These are phyloP conservation scores for Smithornis capensis DNA, from an alignment of 2,113 vertebrate species.

Conservation along the genomic window DNA sequence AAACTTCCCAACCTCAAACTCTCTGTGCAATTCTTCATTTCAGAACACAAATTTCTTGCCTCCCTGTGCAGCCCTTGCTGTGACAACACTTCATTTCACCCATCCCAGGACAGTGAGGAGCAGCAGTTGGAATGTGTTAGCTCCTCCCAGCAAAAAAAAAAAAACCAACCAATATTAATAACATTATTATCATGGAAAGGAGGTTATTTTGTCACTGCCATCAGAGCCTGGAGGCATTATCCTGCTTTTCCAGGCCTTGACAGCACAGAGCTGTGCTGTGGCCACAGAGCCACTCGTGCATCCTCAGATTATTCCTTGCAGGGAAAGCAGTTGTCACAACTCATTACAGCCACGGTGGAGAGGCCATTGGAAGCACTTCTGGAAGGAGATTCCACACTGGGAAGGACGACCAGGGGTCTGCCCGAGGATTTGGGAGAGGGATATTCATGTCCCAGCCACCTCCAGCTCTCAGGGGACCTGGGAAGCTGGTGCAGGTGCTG, in stretches of 20 bases:
- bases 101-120: neutral
- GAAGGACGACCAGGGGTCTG: neutral
- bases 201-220: neutral
- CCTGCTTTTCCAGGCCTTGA: neutral
- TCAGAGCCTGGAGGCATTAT: neutral
- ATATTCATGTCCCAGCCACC: neutral
- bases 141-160: neutral
- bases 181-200: neutral
- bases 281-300: neutral
- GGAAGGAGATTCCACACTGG: neutral
- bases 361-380: neutral
- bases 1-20: neutral
- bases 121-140: neutral
- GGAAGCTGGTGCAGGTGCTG: neutral
- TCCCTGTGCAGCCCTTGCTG: neutral
- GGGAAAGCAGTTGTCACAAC: neutral
- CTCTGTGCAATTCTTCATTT: neutral
- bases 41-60: neutral
- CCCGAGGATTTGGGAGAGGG: neutral
- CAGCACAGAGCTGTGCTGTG: neutral
- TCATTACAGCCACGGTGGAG: neutral
- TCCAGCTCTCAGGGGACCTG: neutral
- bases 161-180: neutral
- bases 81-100: neutral
- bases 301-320: neutral